phyloP scores from a whole-genome alignment of 1,140 invertebrate species.

The Achatina immaculata region DNA sequence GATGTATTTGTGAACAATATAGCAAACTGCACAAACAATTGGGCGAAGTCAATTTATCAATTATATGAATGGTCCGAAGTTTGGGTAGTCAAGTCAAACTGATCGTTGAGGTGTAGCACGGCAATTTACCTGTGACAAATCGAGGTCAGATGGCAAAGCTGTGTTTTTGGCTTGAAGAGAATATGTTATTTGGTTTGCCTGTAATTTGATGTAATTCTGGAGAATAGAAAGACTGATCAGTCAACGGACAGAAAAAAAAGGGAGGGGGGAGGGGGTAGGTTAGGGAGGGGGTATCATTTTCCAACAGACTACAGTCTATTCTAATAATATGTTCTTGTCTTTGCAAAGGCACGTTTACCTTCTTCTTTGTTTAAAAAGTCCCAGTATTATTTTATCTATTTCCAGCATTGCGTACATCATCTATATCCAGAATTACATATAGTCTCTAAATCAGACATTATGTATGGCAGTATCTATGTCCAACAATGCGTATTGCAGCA shows the following conservation, averaged over 20 bases:
- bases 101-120: not conserved
- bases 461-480: too few relatives aligned
- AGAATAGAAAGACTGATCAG: not conserved
- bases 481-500: too few relatives aligned
- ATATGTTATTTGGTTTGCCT: constrained; percentile 9
- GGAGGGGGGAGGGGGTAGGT: too few relatives aligned
- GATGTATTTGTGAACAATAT: not conserved
- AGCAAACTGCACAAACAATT: not conserved
- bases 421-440: too few relatives aligned
- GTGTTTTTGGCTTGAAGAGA: not conserved
- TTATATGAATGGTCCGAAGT: not conserved
- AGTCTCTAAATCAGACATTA: too few relatives aligned
- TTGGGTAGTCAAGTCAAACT: constrained; percentile 2
- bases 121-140: constrained; percentile 13
- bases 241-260: not conserved
- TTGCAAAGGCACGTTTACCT: too few relatives aligned
- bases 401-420: too few relatives aligned
- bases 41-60: constrained; percentile 2
- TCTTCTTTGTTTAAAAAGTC: too few relatives aligned
- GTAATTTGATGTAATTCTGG: not conserved
- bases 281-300: too few relatives aligned
- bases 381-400: not conserved
- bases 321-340: too few relatives aligned
- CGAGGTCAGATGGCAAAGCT: not conserved
- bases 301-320: too few relatives aligned